Percentiles rank a stretch among this genome's conserved stretches.
Evolutionary conservation across 2,113 vertebrate genomes (phyloP).

Genomic region (Chroicocephalus ridibundus): DNA sequence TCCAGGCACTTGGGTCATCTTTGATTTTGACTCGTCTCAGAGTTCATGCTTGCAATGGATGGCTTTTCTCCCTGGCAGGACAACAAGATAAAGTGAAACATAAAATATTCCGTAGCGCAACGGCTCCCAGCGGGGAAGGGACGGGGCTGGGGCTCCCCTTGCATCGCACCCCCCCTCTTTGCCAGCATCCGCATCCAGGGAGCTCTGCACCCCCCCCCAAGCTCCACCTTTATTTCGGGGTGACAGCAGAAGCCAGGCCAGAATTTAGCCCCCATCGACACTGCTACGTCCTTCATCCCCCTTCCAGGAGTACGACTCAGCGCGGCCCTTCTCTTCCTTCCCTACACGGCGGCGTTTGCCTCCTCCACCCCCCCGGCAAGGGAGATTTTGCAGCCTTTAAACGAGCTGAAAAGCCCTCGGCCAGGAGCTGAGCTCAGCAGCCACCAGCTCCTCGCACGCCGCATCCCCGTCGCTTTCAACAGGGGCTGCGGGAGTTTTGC

Average conservation of each 20-base stretch:
- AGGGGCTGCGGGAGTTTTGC: background rate
- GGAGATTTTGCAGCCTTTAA: background rate
- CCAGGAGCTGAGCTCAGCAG: background rate
- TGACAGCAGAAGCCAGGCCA: background rate
- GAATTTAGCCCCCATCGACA: background rate
- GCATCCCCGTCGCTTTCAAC: background rate
- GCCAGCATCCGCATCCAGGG: background rate
- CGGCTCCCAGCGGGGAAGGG: background rate
- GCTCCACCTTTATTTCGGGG: background rate
- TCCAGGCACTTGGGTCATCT: constrained; percentile 39
- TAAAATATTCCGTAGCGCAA: background rate
- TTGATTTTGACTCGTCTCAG: constrained; percentile 13
- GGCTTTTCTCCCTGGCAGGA: background rate
- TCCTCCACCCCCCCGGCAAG: background rate
- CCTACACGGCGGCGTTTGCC: background rate
- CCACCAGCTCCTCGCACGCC: background rate
- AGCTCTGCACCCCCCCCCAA: background rate
- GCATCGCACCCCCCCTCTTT: background rate
- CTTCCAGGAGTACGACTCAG: background rate
- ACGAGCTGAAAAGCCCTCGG: background rate
- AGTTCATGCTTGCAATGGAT: background rate
- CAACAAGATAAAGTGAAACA: background rate
- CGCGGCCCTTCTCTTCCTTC: background rate
- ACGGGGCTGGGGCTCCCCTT: background rate
- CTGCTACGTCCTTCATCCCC: background rate